These are phyloP conservation scores for Phyllopteryx taeniolatus DNA, from an alignment of 2,113 vertebrate genomes.

Conservation along the genomic window DNA sequence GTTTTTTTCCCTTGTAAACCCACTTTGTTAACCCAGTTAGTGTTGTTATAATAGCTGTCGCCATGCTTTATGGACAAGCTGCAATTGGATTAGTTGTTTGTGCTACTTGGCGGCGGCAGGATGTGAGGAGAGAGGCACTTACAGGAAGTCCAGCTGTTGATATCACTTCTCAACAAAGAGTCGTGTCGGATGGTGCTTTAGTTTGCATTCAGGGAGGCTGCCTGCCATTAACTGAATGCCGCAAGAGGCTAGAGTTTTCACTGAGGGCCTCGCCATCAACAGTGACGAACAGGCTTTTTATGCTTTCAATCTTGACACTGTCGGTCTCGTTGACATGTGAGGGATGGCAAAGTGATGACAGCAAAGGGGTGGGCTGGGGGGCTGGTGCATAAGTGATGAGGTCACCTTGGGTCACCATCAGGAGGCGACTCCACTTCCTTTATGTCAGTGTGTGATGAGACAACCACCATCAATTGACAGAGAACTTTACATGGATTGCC, in stretches of 20 bases:
- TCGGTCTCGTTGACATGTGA: conserved; percentile 52
- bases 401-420: conserved; percentile 40
- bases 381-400: conserved; percentile 10
- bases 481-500: background rate
- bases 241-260: conserved; percentile 86
- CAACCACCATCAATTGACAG: conserved; percentile 29
- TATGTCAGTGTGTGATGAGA: conserved; percentile 50
- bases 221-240: conserved; percentile 87
- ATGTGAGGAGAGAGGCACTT: conserved; percentile 65
- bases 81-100: conserved; percentile 87
- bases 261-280: conserved; percentile 79
- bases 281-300: conserved; percentile 78
- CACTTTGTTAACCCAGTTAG: conserved; percentile 78
- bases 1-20: conserved; percentile 56
- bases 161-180: conserved; percentile 83
- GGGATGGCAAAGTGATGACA: conserved; percentile 61
- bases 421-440: conserved; percentile 55
- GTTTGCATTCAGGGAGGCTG: conserved; percentile 77
- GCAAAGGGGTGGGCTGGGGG: conserved; percentile 1
- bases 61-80: conserved; percentile 81
- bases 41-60: conserved; percentile 78
- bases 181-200: conserved; percentile 72
- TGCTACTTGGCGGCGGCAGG: conserved; percentile 67
- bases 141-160: conserved; percentile 84
- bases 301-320: conserved; percentile 51